phyloP scores from a whole-genome alignment of 2,113 vertebrate genomes.

The Neotoma lepida region DNA sequence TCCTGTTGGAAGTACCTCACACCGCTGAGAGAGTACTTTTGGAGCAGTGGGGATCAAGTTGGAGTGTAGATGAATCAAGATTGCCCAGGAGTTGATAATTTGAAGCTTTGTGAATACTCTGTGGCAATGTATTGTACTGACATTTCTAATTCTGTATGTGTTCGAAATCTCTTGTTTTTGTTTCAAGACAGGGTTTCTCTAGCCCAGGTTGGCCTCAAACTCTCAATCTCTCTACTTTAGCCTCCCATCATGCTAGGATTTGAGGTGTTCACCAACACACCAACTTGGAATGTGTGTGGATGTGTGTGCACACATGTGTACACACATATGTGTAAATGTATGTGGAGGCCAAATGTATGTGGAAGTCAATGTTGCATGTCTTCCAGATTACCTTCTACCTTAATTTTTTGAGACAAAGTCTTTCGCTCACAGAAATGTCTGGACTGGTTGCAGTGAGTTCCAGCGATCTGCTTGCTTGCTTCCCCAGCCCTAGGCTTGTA shows the following conservation, averaged over 20 bases:
- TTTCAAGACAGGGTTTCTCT: not conserved
- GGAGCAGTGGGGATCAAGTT: not conserved
- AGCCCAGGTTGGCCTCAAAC: not conserved
- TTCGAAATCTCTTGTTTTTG: not conserved
- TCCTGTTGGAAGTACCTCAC: not conserved
- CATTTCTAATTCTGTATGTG: conserved; percentile 2
- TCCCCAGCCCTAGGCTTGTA: not conserved
- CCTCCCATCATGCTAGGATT: not conserved
- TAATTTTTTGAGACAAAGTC: not conserved
- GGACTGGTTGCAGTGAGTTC: not conserved
- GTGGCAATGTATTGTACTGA: not conserved
- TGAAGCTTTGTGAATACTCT: not conserved
- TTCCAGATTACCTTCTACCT: not conserved
- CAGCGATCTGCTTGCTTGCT: not conserved
- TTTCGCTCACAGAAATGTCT: not conserved
- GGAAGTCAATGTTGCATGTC: not conserved
- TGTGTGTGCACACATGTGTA: not conserved
- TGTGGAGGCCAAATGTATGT: not conserved
- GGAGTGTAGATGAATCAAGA: not conserved
- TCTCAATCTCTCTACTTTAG: not conserved
- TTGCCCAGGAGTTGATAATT: not conserved
- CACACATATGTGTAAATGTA: not conserved
- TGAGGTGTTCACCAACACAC: not conserved
- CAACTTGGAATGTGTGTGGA: not conserved
- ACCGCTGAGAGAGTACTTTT: not conserved